These are phyloP conservation scores for Centruroides sculpturatus DNA, from an alignment of 1,140 invertebrate species.

Conservation along the genomic window DNA sequence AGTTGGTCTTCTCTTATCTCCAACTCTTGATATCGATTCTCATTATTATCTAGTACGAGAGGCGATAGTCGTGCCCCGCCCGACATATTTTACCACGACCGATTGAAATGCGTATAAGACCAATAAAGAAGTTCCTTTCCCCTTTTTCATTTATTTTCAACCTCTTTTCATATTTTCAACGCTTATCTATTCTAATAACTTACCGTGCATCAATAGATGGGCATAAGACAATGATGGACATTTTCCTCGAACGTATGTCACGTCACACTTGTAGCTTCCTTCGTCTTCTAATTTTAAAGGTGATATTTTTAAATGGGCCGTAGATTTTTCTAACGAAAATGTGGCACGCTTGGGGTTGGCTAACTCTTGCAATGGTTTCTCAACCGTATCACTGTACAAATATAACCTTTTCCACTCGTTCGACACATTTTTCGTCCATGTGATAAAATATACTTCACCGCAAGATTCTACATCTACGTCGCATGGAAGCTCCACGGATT, in stretches of 20 bases:
- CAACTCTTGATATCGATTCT: too few relatives aligned
- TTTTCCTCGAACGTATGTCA: conserved; percentile 21
- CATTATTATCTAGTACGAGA: too few relatives aligned
- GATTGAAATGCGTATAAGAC: too few relatives aligned
- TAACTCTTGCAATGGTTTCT: conserved; percentile 19
- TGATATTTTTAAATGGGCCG: conserved; percentile 12
- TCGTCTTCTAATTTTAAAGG: conserved; percentile 18
- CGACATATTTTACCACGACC: too few relatives aligned
- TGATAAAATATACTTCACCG: conserved; percentile 22
- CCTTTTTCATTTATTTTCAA: too few relatives aligned
- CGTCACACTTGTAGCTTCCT: conserved; percentile 22
- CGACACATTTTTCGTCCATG: conserved; percentile 20
- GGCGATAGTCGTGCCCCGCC: too few relatives aligned
- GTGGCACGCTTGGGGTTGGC: conserved; percentile 14
- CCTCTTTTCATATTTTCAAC: too few relatives aligned
- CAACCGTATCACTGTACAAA: conserved; percentile 19
- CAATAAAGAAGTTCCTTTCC: too few relatives aligned
- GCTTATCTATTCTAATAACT: conserved; percentile 1
- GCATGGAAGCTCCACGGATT: conserved; percentile 17
- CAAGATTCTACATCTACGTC: conserved; percentile 18
- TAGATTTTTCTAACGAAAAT: conserved; percentile 9
- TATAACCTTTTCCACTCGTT: conserved; percentile 21
- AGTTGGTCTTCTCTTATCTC: too few relatives aligned
- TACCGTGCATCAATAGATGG: conserved; percentile 21
- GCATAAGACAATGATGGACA: conserved; percentile 22